Conservation (phyloP, 1,140 invertebrate species). For the Macrotrachela quadricornifera region DNA sequence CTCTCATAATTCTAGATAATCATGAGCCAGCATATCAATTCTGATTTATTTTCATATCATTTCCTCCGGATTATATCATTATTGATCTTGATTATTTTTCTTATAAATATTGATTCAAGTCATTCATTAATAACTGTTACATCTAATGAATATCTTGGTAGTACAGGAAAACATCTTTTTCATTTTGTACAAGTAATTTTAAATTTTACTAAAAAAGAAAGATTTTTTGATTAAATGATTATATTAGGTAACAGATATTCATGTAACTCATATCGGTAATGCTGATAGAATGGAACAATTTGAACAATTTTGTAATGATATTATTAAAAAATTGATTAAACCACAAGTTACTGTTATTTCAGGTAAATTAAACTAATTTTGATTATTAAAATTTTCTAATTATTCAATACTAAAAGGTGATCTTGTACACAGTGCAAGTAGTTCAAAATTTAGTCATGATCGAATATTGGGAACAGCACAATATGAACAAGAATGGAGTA, state of each 20-base stretch:
- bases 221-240: neutral
- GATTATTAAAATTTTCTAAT: neutral
- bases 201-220: neutral
- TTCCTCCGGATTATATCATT: too few species aligned
- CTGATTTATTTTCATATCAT: too few species aligned
- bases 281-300: constrained; percentile 48
- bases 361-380: constrained; percentile 12
- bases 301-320: constrained; percentile 52
- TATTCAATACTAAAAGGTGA: constrained; percentile 38
- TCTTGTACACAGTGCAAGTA: constrained; percentile 44
- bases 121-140: too few species aligned
- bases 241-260: constrained; percentile 59
- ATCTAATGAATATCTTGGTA: constrained; percentile 5
- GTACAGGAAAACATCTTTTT: constrained; percentile 38
- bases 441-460: constrained; percentile 53
- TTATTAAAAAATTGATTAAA: constrained; percentile 44
- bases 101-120: too few species aligned
- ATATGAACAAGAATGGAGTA: constrained; percentile 57
- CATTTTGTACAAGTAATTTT: constrained; percentile 52
- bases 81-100: too few species aligned
- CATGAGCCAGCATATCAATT: too few species aligned
- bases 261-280: constrained; percentile 64
- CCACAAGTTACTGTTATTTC: constrained; percentile 56
- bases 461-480: constrained; percentile 45
- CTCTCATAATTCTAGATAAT: too few species aligned